Evolutionary conservation across 2,113 vertebrate species (phyloP), one percentile per base, ranked within the genome.

Genomic region (Ciconia stormi): DNA sequence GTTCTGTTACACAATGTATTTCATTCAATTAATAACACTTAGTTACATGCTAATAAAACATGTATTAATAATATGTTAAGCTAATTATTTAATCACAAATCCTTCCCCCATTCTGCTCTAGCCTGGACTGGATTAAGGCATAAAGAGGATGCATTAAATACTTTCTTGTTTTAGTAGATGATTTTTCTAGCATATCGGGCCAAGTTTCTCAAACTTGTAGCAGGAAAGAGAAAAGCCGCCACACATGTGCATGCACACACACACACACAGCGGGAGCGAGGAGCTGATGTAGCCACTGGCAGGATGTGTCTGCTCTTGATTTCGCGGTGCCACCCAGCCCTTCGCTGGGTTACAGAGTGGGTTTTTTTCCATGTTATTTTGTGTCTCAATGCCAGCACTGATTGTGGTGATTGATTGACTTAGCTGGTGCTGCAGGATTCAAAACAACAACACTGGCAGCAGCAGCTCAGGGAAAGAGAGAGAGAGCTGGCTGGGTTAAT

Each of bases 401-500:
- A 86, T 47, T 79, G 89, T 52, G n/a, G 82, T 77, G 95, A 97
- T 67, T 90, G 96, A 96, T 80, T 63, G 93, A 96, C 87, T 90
- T 82, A 65, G 84, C 82, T 67, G 65, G 72, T 88, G 82, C 84
- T 92, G 71, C 79, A 95, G 91, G 84, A 96, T 93, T 95, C 91
- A 90, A 79, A 96, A 86, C 90, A 94, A 32, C 87, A 87, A 7
- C 34, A 1, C 47, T 67, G 82, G 82, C 80, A 77, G 82, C 70
- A 59, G 78, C 77, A 74, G 32, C 84, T 89, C 83, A 49, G 83
- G 74, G 74, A 95, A 91, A 79, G 5, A 46, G 18, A 56, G 40
- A 76, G 79, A 7, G 42, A 9, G 32, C 90, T 77, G 86, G 52
- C 82, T 72, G 72, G 74, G 56, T 80, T 94, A 97, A 94, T 67